phyloP scores from a whole-genome alignment of 2,797 vertebrate genomes.

The Urosaurus nigricauda region DNA sequence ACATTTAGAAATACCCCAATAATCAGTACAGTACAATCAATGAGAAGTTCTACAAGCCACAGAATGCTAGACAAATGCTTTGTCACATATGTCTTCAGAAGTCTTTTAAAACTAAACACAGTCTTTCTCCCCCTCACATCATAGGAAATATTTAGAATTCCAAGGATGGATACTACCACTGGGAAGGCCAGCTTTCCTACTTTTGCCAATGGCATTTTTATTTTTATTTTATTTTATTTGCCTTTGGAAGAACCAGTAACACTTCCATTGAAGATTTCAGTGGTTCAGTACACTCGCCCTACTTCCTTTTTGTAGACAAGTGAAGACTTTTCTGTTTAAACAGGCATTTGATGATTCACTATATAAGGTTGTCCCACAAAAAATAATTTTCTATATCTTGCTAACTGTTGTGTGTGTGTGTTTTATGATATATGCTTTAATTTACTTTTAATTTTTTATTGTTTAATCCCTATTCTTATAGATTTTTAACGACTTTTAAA shows the following conservation, averaged over 20 bases:
- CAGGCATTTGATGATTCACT: too few relatives aligned
- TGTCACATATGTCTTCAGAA: not conserved
- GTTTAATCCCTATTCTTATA: too few relatives aligned
- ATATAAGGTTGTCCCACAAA: too few relatives aligned
- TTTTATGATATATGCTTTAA: too few relatives aligned
- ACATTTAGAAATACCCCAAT: not conserved
- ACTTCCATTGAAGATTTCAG: not conserved
- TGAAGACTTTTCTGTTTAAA: too few relatives aligned
- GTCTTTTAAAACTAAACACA: not conserved
- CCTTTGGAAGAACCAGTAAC: not conserved
- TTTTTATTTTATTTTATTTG: not conserved
- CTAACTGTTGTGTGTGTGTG: too few relatives aligned
- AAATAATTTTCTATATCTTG: too few relatives aligned
- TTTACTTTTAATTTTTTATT: too few relatives aligned
- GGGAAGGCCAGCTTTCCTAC: not conserved
- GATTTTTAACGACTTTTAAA: too few relatives aligned
- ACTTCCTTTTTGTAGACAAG: too few relatives aligned
- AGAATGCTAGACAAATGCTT: not conserved
- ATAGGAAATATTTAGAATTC: not conserved
- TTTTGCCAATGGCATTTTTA: not conserved
- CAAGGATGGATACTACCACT: not conserved
- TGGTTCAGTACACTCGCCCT: not conserved
- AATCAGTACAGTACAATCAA: not conserved
- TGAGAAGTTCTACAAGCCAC: not conserved
- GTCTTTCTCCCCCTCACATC: not conserved